Conservation (phyloP, 2,113 vertebrate genomes). For the Verasper variegatus region DNA sequence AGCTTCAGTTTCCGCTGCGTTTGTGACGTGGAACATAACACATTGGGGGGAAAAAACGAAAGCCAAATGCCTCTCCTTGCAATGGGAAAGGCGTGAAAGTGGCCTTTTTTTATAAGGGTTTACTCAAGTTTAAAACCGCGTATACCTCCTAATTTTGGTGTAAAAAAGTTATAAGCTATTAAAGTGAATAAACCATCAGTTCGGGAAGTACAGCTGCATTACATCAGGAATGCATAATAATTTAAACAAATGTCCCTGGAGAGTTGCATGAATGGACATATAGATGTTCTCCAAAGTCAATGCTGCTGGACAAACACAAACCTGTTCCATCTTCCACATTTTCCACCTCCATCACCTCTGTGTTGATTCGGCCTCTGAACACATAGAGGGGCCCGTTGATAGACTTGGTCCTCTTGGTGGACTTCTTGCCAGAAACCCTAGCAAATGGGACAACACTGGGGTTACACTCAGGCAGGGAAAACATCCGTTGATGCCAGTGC, state of each 20-base stretch:
- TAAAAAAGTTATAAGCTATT: not conserved
- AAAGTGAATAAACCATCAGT: constrained; percentile 8
- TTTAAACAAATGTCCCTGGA: not conserved
- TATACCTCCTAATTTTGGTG: not conserved
- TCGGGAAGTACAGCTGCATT: not conserved
- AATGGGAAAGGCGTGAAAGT: too few relatives aligned
- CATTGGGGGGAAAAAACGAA: too few relatives aligned
- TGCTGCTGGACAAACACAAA: constrained; percentile 70
- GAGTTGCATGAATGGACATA: constrained; percentile 34
- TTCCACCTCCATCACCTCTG: constrained; percentile 99
- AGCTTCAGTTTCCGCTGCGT: too few relatives aligned
- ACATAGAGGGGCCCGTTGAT: constrained; percentile 95
- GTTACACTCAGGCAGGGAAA: constrained; percentile 50
- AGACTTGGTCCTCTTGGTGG: constrained; percentile 96
- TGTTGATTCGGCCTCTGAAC: constrained; percentile 98
- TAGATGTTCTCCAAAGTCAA: constrained; percentile 17
- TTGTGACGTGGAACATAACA: too few relatives aligned
- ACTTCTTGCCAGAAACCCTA: constrained; percentile 96
- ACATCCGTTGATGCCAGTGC: constrained; percentile 54
- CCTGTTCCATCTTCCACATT: constrained; percentile 99
- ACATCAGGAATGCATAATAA: not conserved
- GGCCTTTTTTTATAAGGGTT: too few relatives aligned
- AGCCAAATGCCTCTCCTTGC: too few relatives aligned
- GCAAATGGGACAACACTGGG: constrained; percentile 53
- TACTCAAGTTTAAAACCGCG: too few relatives aligned